These are phyloP conservation scores for Puntigrus tetrazona DNA, from an alignment of 2,113 vertebrate species.

Conservation along the genomic window DNA sequence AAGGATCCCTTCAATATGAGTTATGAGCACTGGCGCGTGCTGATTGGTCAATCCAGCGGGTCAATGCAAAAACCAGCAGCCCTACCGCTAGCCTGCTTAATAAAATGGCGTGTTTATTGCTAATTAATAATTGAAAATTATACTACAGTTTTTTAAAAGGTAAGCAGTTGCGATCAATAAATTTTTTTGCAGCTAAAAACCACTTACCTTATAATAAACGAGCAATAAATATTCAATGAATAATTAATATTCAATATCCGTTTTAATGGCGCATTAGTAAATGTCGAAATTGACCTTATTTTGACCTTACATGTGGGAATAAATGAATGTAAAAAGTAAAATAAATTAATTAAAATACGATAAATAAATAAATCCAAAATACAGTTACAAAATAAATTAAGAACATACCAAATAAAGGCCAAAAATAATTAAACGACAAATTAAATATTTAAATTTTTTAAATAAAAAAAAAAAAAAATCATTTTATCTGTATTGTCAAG, in stretches of 20 bases:
- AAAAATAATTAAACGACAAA: neutral
- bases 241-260: no score
- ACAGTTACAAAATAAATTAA: neutral
- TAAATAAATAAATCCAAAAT: neutral
- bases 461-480: no score
- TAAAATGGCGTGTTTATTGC: neutral
- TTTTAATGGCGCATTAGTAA: neutral
- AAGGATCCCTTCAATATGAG: constrained; percentile 6
- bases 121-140: no score
- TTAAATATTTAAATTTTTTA: no score
- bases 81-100: neutral
- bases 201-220: no score
- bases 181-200: no score
- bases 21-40: constrained; percentile 11
- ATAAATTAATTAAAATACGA: neutral
- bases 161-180: no score
- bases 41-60: neutral
- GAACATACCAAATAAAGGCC: neutral
- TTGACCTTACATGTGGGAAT: neutral
- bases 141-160: no score
- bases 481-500: neutral
- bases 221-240: no score
- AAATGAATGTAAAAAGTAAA: neutral
- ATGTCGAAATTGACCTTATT: neutral
- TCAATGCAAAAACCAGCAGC: neutral